Evolutionary conservation across 2,888 invertebrate genomes (phyloP).

Genomic region (Auanema freiburgensis): DNA sequence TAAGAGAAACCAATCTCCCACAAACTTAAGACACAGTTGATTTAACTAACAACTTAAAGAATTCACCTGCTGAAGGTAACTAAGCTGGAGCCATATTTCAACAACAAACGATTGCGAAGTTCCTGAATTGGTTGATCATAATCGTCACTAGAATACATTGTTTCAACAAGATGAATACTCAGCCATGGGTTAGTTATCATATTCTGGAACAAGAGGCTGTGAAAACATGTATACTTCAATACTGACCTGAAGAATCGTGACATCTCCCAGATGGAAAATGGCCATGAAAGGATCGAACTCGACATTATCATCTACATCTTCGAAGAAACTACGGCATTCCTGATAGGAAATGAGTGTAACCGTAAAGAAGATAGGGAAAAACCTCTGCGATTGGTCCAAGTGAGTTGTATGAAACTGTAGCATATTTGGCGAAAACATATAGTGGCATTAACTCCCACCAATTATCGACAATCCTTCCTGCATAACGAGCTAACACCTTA

Average conservation of each 20-base stretch:
- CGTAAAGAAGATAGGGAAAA: no score
- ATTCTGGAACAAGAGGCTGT: conserved; percentile 12
- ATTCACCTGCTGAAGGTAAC: conserved; percentile 29
- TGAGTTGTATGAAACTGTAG: conserved; percentile 22
- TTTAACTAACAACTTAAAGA: background rate
- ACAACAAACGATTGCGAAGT: conserved; percentile 23
- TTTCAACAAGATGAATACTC: conserved; percentile 38
- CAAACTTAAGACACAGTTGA: conserved; percentile 29
- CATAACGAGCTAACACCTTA: conserved; percentile 21
- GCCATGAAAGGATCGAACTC: conserved; percentile 18
- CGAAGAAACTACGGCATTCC: conserved; percentile 14
- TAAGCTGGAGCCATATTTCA: conserved; percentile 28
- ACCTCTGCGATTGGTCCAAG: conserved; percentile 25
- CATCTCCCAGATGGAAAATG: conserved; percentile 17
- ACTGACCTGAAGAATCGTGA: conserved; percentile 15
- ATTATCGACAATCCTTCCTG: conserved; percentile 17
- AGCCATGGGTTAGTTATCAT: conserved; percentile 39
- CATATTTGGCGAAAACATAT: conserved; percentile 30
- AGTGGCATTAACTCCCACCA: conserved; percentile 46
- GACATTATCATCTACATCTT: conserved; percentile 5
- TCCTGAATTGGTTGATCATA: conserved; percentile 22
- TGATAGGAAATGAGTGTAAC: no score
- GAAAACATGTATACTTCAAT: background rate
- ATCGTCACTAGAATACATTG: conserved; percentile 26
- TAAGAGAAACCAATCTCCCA: conserved; percentile 43